phyloP scores from a whole-genome alignment of 2,888 invertebrate species.

The Acrobasis suavella region DNA sequence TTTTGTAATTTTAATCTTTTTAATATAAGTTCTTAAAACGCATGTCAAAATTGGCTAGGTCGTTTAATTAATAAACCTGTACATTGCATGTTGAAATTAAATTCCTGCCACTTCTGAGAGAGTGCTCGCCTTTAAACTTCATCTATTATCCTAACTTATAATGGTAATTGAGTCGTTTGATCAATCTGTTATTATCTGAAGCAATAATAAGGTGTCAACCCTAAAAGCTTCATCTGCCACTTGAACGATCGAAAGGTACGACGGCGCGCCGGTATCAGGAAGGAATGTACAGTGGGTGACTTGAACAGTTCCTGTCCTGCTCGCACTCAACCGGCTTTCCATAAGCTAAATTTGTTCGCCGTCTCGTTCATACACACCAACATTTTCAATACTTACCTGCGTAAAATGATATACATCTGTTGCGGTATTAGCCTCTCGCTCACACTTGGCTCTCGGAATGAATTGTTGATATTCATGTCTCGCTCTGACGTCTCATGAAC shows the following conservation, averaged over 20 bases:
- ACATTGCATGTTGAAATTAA: background rate
- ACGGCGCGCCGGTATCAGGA: slow-evolving; percentile 79
- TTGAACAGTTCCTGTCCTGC: slow-evolving; percentile 76
- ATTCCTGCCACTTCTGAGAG: background rate
- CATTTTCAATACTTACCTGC: slow-evolving; percentile 82
- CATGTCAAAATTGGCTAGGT: background rate
- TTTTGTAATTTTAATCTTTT: background rate
- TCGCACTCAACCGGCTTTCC: slow-evolving; percentile 73
- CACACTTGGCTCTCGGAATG: slow-evolving; percentile 53
- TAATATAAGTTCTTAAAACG: background rate
- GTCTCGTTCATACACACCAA: slow-evolving; percentile 76
- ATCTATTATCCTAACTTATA: slow-evolving; percentile 1
- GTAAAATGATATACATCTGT: slow-evolving; percentile 82
- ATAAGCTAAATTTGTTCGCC: slow-evolving; percentile 72
- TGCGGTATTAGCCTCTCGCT: slow-evolving; percentile 68
- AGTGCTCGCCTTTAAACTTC: background rate
- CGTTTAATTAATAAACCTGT: background rate
- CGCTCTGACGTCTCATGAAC: slow-evolving; percentile 72
- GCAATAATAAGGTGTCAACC: slow-evolving; percentile 65
- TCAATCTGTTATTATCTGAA: slow-evolving; percentile 19
- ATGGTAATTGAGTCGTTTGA: slow-evolving; percentile 16
- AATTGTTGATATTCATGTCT: slow-evolving; percentile 79
- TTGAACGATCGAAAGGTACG: slow-evolving; percentile 83
- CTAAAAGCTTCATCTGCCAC: slow-evolving; percentile 82
- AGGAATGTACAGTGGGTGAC: slow-evolving; percentile 82